Evolutionary conservation across 2,113 vertebrate genomes (phyloP), one percentile per base, ranked within the genome.

Genomic region (Meles meles): DNA sequence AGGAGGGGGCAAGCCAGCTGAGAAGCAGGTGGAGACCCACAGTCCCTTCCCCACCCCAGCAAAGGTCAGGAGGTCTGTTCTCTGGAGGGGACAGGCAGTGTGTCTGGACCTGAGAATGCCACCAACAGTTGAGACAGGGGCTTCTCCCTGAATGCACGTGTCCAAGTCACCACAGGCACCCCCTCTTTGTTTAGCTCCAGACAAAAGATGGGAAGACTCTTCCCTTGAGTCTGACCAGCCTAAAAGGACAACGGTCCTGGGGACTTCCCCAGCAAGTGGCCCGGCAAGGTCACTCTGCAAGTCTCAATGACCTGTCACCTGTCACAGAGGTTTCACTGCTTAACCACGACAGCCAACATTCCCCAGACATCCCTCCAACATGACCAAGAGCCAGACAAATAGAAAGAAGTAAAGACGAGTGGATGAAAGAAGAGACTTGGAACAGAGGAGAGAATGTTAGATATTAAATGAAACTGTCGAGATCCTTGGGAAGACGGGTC

Each of bases 61-160:
- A 25, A 31, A 67, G 61, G 31, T 15, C 4, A 13, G 83, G 69
- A 59, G 31, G 52, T 59, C 57, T 83, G 8, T 59, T 83, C 25
- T 83, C 25, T 17, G 37, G 34, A 10, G 31, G 52, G 29, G 42
- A 2, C 13, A 8, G 7, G 63, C 34, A 37, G 25, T 27, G 63
- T 17, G 21, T 49, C 44, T 37, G 31, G 63, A 52, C 21, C 44
- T 8, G 52, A 27, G 18, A 52, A 31, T 10, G 27, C 37, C 52
- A 59, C 15, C 29, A 39, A 72, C 29, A 7, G 67, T 13, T 4
- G n/a, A 39, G 17, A 65, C 52, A 23, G 37, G 11, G 6, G 37
- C 10, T 18, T 17, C 49, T 42, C 6, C 7, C 9, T 25, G 65
- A 39, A 39, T 14, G 23, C 2, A 1, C 9, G 0, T 72, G n/a